Evolutionary conservation across 2,113 vertebrate genomes (phyloP).

Genomic region (Brachyhypopomus gauderio): DNA sequence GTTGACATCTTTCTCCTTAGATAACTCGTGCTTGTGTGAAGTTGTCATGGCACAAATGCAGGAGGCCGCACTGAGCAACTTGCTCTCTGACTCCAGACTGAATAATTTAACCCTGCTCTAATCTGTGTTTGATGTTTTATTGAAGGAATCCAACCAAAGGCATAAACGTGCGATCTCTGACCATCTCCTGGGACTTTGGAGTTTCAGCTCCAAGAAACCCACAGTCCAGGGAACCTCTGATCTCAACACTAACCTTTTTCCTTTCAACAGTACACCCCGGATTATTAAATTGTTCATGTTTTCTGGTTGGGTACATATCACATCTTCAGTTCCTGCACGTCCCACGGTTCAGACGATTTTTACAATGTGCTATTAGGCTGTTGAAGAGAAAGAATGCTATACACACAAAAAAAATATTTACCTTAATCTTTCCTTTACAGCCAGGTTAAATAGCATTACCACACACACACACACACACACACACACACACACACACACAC

Average conservation of each 20-base stretch:
- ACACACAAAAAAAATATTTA: too few species aligned
- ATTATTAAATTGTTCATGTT: conserved; percentile 6
- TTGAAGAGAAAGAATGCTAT: too few species aligned
- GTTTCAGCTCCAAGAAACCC: conserved; percentile 4
- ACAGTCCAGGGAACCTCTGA: background rate
- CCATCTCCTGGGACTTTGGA: background rate
- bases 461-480: too few species aligned
- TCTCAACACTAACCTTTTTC: conserved; percentile 1
- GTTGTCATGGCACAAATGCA: conserved; percentile 21
- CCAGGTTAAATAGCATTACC: too few species aligned
- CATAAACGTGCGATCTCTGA: background rate
- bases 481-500: too few species aligned
- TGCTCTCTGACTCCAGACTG: conserved; percentile 21
- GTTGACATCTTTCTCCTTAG: background rate
- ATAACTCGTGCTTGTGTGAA: background rate
- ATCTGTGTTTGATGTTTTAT: conserved; percentile 25
- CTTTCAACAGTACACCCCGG: background rate
- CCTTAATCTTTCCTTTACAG: too few species aligned
- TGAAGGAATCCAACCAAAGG: conserved; percentile 15
- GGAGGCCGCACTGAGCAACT: background rate
- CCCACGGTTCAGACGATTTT: too few species aligned
- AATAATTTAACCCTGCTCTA: conserved; percentile 34
- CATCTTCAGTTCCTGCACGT: background rate
- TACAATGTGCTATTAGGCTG: too few species aligned
- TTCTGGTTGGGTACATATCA: background rate